These are phyloP conservation scores for Anguilla megastoma DNA, from an alignment of 2,797 vertebrate genomes.

Conservation along the genomic window DNA sequence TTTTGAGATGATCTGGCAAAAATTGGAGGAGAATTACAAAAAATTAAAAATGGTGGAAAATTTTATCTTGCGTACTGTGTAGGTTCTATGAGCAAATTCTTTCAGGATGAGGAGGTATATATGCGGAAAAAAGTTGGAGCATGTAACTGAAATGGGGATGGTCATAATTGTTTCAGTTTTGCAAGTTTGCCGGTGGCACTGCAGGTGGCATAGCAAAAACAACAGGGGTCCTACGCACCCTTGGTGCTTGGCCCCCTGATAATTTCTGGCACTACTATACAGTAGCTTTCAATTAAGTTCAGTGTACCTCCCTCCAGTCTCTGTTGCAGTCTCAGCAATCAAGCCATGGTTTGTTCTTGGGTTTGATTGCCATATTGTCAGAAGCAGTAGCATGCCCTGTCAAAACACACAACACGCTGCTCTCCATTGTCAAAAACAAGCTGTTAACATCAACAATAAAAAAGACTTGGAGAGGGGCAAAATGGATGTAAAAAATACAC, in stretches of 20 bases:
- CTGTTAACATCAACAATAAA: constrained; percentile 6
- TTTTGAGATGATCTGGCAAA: no score
- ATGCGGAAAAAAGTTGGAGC: no score
- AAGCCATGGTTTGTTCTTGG: background rate
- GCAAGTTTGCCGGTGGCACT: background rate
- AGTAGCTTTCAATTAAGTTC: background rate
- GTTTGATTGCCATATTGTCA: background rate
- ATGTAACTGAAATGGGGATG: no score
- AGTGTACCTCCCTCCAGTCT: background rate
- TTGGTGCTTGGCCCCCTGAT: background rate
- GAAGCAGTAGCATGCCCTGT: background rate
- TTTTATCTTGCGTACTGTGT: no score
- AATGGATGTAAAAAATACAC: background rate
- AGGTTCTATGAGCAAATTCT: no score
- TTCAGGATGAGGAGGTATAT: no score
- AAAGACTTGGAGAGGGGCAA: background rate
- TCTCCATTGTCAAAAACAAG: background rate
- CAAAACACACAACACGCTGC: background rate
- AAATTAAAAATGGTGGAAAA: no score
- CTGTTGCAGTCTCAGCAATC: background rate
- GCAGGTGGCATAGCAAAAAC: no score
- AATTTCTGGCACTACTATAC: background rate
- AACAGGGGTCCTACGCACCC: no score
- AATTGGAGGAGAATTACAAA: no score
- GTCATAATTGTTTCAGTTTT: no score